Evolutionary conservation across 2,888 invertebrate genomes (phyloP), one percentile per base, ranked within the genome.

Genomic region (Ormyrus rosae): DNA sequence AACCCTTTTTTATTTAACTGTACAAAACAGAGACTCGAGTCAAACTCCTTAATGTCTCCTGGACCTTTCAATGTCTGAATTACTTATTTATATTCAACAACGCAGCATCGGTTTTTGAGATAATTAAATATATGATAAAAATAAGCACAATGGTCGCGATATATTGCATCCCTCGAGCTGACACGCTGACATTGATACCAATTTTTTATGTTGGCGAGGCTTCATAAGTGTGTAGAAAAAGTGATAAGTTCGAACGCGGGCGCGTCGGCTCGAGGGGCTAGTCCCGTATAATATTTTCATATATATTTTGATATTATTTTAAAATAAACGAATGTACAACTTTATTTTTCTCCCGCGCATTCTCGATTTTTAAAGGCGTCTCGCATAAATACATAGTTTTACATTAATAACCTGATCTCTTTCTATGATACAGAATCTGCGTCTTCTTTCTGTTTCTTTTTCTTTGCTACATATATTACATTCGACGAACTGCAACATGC

Each of bases 251-350:
- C 60, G 46, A 68, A 50, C 34, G 3, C 4, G 9, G 45, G 65
- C 71, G 51, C 74, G 56, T 69, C 71, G 13, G 70, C 69, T 77
- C 78, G 58, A 80, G 74, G 73, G 55, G 13, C 34, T 50, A 34
- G 10, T 6, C 64, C 45, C 68, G 65, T 51, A 63, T 46, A 6
- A 13, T 69, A 8, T 46, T 55, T 51, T 73, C 48, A 10, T 55
- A 46, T 13, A 10, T 55, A 56, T 63, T 55, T 73, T 34, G 8
- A 63, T 11, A 53, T 82, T 65, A 74, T 72, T 78, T 70, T 72
- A 84, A 84, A 84, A 83, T 80, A 83, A 85, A 76, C 51, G 46
- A 83, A 84, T 85, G 60, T 84, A 85, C 84, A 83, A 81, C 81
- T 84, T 81, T 82, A 63, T 55, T 63, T 50, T 45, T 48, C 53